Percentiles rank a stretch among this genome's conserved stretches.
Conservation (phyloP, 2,888 invertebrate species). For the Heteromurus nitidus region DNA sequence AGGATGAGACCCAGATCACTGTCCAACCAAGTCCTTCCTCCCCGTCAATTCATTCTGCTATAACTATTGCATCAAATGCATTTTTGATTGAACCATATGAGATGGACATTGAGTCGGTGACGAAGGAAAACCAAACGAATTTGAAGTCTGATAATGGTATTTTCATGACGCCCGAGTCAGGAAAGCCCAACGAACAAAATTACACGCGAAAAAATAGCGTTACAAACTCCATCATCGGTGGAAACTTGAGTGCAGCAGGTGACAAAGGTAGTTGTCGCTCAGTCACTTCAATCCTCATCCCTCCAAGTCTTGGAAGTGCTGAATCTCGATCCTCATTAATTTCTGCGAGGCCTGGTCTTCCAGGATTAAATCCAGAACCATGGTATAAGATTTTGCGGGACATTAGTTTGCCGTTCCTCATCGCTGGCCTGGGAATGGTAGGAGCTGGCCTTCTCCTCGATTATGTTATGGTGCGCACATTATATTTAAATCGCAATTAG, state of each 20-base stretch:
- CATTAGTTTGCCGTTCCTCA: conserved; percentile 65
- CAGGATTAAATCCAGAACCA: conserved; percentile 48
- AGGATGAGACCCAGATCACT: conserved; percentile 44
- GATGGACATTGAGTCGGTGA: conserved; percentile 37
- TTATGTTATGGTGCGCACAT: conserved; percentile 58
- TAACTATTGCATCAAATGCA: conserved; percentile 14
- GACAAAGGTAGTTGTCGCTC: conserved; percentile 62
- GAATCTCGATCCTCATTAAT: conserved; percentile 66
- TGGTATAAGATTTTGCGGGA: conserved; percentile 64
- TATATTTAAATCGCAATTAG: neutral
- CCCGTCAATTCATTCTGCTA: neutral
- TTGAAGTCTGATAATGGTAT: conserved; percentile 42
- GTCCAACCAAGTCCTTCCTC: conserved; percentile 12
- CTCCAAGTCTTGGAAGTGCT: conserved; percentile 54
- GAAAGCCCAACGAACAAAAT: conserved; percentile 32
- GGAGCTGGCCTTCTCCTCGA: conserved; percentile 68
- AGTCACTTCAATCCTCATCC: conserved; percentile 52
- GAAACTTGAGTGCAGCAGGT: conserved; percentile 48
- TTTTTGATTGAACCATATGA: conserved; percentile 55
- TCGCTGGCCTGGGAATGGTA: conserved; percentile 70
- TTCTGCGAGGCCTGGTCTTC: conserved; percentile 42
- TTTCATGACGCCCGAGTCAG: conserved; percentile 64
- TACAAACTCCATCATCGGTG: conserved; percentile 48
- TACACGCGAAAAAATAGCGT: conserved; percentile 35
- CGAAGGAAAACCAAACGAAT: conserved; percentile 40